These are phyloP conservation scores for Solen grandis DNA, from an alignment of 1,140 invertebrate genomes.

Conservation along the genomic window DNA sequence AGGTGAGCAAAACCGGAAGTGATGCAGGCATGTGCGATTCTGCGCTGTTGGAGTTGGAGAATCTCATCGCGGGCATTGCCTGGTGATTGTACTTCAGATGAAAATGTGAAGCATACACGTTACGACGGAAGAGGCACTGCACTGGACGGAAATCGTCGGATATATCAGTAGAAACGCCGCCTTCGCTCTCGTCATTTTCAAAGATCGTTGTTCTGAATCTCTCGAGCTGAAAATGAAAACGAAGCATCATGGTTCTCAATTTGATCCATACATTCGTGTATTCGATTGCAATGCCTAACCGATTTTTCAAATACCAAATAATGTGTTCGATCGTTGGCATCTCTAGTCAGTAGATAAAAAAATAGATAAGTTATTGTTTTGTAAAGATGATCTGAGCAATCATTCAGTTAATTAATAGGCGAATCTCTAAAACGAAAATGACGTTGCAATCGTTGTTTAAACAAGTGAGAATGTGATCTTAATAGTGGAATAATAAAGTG, in stretches of 20 bases:
- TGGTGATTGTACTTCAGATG: conserved; percentile 14
- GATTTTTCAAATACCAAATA: conserved; percentile 1
- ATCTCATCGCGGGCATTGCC: no score
- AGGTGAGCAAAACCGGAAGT: no score
- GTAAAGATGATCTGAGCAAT: no score
- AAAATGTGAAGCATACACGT: conserved; percentile 49
- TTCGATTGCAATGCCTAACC: neutral
- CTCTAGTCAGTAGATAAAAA: neutral
- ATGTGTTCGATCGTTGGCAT: conserved; percentile 1
- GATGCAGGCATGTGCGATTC: no score
- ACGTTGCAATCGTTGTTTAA: no score
- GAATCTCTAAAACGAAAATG: no score
- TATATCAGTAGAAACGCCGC: conserved; percentile 31
- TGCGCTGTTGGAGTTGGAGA: no score
- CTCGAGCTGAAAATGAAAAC: conserved; percentile 46
- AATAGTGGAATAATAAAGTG: no score
- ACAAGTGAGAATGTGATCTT: no score
- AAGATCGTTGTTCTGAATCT: conserved; percentile 57
- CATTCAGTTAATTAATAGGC: no score
- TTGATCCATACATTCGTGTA: neutral
- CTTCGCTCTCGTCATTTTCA: conserved; percentile 53
- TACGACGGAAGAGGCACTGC: conserved; percentile 49
- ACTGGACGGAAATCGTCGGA: conserved; percentile 58
- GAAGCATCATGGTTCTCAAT: neutral
- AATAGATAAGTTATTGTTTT: no score